These are phyloP conservation scores for Marronus borbonicus DNA, from an alignment of 2,888 invertebrate genomes.

Conservation along the genomic window DNA sequence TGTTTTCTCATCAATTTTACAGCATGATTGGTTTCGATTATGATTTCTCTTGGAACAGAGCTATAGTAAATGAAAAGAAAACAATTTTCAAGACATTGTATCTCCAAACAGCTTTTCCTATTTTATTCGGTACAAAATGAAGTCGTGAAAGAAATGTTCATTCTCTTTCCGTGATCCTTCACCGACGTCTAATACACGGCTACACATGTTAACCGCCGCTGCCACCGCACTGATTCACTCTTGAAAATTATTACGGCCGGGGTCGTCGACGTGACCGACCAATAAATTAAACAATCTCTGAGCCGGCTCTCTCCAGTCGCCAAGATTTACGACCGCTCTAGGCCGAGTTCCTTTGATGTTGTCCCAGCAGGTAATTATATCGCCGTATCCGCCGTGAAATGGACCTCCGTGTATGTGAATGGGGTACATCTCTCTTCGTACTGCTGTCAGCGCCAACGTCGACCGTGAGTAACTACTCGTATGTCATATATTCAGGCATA, in stretches of 20 bases:
- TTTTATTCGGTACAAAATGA: no score
- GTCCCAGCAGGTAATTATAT: conserved; percentile 64
- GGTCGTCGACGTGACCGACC: conserved; percentile 34
- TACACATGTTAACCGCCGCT: conserved; percentile 37
- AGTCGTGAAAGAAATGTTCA: conserved; percentile 10
- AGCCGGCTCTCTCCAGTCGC: conserved; percentile 32
- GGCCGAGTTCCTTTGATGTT: conserved; percentile 57
- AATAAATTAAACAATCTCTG: conserved; percentile 42
- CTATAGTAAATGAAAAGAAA: no score
- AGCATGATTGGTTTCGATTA: no score
- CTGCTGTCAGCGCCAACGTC: conserved; percentile 33
- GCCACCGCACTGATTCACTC: conserved; percentile 28
- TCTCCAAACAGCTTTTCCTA: no score
- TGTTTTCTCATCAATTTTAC: no score
- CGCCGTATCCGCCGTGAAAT: conserved; percentile 56
- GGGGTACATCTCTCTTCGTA: conserved; percentile 37
- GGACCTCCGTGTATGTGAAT: conserved; percentile 45
- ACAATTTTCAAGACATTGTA: no score
- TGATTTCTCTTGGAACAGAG: no score
- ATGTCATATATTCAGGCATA: conserved; percentile 17
- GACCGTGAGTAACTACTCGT: conserved; percentile 1
- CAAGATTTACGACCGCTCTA: conserved; percentile 31
- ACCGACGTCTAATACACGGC: conserved; percentile 2
- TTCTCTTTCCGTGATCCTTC: conserved; percentile 11
- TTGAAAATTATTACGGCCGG: conserved; percentile 32